These are phyloP conservation scores for Sphenopsis melanotis DNA, from an alignment of 2,797 vertebrate species.

Conservation along the genomic window DNA sequence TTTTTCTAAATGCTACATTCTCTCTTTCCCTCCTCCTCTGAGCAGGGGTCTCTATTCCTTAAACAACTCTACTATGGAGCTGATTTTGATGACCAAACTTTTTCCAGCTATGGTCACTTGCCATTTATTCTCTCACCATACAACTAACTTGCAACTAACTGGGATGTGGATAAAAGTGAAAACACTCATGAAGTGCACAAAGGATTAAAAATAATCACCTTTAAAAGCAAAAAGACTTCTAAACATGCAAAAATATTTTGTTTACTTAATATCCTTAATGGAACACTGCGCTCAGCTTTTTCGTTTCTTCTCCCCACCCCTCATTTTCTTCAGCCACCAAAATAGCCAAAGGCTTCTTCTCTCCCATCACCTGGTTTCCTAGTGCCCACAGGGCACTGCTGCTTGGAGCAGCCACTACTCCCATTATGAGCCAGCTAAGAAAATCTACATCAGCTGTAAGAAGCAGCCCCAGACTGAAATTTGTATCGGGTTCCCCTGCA, in stretches of 20 bases:
- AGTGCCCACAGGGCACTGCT: neutral
- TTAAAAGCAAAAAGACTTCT: neutral
- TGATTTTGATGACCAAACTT: neutral
- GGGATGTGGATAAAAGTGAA: neutral
- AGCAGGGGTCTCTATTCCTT: neutral
- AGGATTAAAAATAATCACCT: neutral
- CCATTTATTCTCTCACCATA: neutral
- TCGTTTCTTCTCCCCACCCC: neutral
- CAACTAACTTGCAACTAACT: neutral
- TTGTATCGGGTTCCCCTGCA: neutral
- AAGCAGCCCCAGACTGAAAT: neutral
- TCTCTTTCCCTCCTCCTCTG: neutral
- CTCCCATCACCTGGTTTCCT: neutral
- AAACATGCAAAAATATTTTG: neutral
- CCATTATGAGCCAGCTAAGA: neutral
- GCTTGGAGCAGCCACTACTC: neutral
- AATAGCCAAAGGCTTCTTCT: neutral
- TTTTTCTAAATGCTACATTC: neutral
- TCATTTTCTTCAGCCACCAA: neutral
- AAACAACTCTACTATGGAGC: neutral
- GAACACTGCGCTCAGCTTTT: neutral
- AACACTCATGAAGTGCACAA: neutral
- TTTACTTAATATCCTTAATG: neutral
- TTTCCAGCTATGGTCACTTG: neutral
- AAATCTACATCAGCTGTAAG: neutral